Evolutionary conservation across 2,797 vertebrate species (phyloP), one percentile per base, ranked within the genome.

Genomic region (Megalops cyprinoides): DNA sequence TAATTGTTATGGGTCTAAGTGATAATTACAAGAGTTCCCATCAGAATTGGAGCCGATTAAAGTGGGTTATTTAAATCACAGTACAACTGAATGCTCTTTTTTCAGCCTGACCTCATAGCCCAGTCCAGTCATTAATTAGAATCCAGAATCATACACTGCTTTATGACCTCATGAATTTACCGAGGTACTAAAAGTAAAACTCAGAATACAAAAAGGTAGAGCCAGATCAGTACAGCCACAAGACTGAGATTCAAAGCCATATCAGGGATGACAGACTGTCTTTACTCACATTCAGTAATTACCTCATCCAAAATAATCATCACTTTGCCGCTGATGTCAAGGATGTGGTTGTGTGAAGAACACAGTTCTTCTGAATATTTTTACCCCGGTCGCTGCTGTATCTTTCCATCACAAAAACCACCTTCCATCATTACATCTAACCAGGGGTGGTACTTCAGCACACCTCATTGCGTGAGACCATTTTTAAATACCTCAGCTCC

Each of bases 1-100:
- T 97, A 97, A 97, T 97, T 97, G 95, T 92, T 92, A 90, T 87
- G 93, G 96, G 96, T 97, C 96, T 85, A 90, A 94, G 95, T 94
- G 96, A 96, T 97, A 96, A 98, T 95, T 97, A 95, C 91, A 91
- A 89, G 92, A 89, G 92, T 90, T 94, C 91, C 93, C 94, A 81
- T 91, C 90, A 83, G 94, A 95, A 95, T 86, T 79, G 77, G 87
- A 92, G 95, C 93, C 90, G 94, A 95, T 96, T 96, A 96, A 96
- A 95, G 95, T 91, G 92, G 94, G 92, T 96, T 96, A 96, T 96
- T 97, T 96, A 96, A 97, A 95, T 95, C 91, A 88, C 92, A 92
- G 93, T 93, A 90, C 89, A 90, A 92, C 87, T 88, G 83, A 91
- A 89, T 83, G 83, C 28, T 67, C 84, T 82, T 79, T 79, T 82